phyloP scores from a whole-genome alignment of 2,113 vertebrate species.

The Uria lomvia region DNA sequence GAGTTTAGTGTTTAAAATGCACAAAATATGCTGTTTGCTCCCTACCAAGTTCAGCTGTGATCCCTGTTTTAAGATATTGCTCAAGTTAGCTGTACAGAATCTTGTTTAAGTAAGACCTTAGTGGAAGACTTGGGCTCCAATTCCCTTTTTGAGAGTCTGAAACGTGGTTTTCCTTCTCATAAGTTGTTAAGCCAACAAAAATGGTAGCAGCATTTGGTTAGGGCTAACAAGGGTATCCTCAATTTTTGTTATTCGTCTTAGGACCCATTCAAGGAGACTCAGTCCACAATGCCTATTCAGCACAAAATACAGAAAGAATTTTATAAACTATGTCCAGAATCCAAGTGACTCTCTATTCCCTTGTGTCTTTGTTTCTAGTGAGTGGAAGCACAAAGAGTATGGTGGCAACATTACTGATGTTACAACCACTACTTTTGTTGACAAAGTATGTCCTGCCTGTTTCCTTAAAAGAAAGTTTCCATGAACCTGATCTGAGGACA shows the following conservation, averaged over 20 bases:
- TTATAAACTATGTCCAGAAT: background rate
- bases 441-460: rapidly evolving
- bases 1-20: background rate
- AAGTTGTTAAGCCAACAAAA: background rate
- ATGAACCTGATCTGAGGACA: background rate
- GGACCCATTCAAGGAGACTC: background rate
- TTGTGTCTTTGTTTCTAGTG: background rate
- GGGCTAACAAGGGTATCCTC: background rate
- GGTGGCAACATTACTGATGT: rapidly evolving
- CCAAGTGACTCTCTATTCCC: background rate
- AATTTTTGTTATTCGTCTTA: background rate
- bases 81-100: background rate
- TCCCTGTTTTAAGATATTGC: background rate
- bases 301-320: background rate
- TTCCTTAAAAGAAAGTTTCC: background rate
- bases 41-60: background rate
- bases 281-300: background rate
- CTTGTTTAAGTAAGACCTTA: background rate
- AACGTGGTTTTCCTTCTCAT: background rate
- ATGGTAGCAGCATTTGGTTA: background rate
- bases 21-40: background rate
- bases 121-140: background rate
- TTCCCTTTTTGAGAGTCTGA: background rate
- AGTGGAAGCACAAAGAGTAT: background rate
- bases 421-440: background rate